Percentiles rank a stretch among this genome's conserved stretches.
These are phyloP conservation scores for Hermatobates lingyangjiaoensis DNA, from an alignment of 1,140 invertebrate genomes.

Conservation along the genomic window DNA sequence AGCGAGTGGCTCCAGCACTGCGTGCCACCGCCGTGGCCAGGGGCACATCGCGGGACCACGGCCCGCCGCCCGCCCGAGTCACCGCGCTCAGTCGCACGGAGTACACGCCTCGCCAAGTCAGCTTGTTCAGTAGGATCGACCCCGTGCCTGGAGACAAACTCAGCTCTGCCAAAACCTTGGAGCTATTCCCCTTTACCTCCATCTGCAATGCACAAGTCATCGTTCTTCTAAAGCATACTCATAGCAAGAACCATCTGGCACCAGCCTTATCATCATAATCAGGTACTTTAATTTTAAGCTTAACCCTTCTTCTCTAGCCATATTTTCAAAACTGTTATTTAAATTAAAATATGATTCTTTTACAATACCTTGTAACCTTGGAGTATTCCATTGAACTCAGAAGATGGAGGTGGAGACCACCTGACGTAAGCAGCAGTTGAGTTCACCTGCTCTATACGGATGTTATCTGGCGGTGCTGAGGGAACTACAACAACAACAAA, in stretches of 20 bases:
- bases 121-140: conserved; percentile 49
- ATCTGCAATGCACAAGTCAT: conserved; percentile 28
- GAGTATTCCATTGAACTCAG: conserved; percentile 59
- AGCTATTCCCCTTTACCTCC: conserved; percentile 33
- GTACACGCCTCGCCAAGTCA: conserved; percentile 46
- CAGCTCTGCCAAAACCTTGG: conserved; percentile 42
- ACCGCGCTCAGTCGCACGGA: conserved; percentile 50
- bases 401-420: conserved; percentile 57
- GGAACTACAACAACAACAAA: conserved; percentile 32
- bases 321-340: too few relatives aligned
- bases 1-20: neutral
- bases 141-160: conserved; percentile 49
- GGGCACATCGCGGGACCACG: conserved; percentile 32
- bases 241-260: neutral
- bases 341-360: neutral
- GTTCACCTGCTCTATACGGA: conserved; percentile 62
- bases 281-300: neutral
- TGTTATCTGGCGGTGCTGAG: conserved; percentile 55
- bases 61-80: conserved; percentile 45
- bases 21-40: neutral
- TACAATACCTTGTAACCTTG: conserved; percentile 53
- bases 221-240: neutral
- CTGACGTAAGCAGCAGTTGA: conserved; percentile 51
- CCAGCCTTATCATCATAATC: neutral
- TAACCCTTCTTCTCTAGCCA: too few relatives aligned